Conservation (phyloP, 2,888 invertebrate species). For the Prenolepis imparis region DNA sequence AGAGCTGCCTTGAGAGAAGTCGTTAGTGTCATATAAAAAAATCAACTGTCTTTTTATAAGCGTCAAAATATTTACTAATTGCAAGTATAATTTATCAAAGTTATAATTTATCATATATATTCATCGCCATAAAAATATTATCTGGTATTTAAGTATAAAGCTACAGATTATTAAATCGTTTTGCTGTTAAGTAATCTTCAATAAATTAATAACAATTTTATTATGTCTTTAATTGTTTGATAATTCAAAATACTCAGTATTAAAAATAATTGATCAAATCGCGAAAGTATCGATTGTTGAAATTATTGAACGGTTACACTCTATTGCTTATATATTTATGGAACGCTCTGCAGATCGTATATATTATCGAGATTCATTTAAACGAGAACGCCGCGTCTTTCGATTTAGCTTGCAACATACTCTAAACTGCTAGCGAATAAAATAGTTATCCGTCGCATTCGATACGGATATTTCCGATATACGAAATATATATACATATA, state of each 20-base stretch:
- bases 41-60: not conserved
- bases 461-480: conserved; percentile 58
- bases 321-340: conserved; percentile 22
- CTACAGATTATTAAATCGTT: not conserved
- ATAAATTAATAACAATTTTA: conserved; percentile 2
- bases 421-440: conserved; percentile 41
- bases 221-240: not conserved
- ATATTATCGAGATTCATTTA: conserved; percentile 21
- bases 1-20: not conserved
- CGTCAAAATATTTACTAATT: not conserved
- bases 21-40: not conserved
- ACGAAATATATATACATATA: conserved; percentile 9
- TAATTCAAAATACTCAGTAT: not conserved
- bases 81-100: not conserved
- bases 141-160: conserved; percentile 3
- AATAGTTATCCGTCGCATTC: conserved; percentile 48
- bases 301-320: conserved; percentile 9
- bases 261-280: conserved; percentile 20
- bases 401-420: conserved; percentile 40
- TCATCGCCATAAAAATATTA: not conserved
- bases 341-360: conserved; percentile 28
- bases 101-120: not conserved
- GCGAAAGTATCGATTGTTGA: not conserved
- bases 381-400: conserved; percentile 32
- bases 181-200: not conserved